phyloP scores from a whole-genome alignment of 2,113 vertebrate genomes.

The Dascyllus trimaculatus region DNA sequence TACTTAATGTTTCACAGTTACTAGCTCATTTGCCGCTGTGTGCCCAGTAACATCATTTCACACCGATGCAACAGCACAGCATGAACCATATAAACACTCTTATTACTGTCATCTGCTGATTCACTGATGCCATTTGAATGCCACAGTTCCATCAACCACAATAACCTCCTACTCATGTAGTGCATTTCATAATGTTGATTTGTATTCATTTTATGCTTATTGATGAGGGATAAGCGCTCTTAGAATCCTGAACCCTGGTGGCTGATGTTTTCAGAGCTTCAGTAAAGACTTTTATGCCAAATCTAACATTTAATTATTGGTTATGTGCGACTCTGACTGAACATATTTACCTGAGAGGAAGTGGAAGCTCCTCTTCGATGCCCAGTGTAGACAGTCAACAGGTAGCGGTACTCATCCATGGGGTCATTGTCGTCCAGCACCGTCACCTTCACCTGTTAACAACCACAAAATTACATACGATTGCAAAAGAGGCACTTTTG shows the following conservation, averaged over 20 bases:
- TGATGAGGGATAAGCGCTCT: too few species aligned
- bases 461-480: background rate
- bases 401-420: slow-evolving; percentile 89
- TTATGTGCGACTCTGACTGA: background rate
- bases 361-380: slow-evolving; percentile 90
- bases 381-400: slow-evolving; percentile 91
- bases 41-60: too few species aligned
- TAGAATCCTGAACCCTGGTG: too few species aligned
- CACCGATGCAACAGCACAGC: too few species aligned
- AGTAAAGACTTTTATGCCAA: too few species aligned
- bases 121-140: background rate
- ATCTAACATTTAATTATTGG: background rate
- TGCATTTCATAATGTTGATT: background rate
- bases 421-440: slow-evolving; percentile 91
- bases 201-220: background rate
- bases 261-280: too few species aligned
- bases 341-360: slow-evolving; percentile 88
- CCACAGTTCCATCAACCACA: background rate
- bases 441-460: slow-evolving; percentile 88
- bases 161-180: background rate
- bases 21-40: too few species aligned
- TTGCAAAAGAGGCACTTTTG: background rate
- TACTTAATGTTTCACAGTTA: too few species aligned
- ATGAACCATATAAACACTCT: too few species aligned
- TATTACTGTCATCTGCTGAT: too few species aligned